Evolutionary conservation across 2,888 invertebrate species (phyloP).

Genomic region (Tenthredo livida): DNA sequence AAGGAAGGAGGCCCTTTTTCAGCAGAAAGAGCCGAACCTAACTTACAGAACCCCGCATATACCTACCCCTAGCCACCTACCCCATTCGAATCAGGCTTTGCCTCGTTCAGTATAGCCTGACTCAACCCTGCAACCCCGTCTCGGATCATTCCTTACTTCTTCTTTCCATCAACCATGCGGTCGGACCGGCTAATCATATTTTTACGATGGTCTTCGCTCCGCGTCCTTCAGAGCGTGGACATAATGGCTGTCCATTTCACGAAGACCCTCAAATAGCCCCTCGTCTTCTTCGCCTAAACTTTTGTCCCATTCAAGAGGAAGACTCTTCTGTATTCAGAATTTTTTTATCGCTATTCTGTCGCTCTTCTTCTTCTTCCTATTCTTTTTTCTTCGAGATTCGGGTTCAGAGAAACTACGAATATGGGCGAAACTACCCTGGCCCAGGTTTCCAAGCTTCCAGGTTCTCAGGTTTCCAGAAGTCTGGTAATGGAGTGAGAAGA

Average conservation of each 20-base stretch:
- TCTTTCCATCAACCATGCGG: conserved; percentile 8
- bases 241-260: conserved; percentile 40
- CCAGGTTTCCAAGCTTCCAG: neutral
- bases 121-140: neutral
- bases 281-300: conserved; percentile 4
- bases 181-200: conserved; percentile 41
- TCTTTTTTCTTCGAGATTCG: neutral
- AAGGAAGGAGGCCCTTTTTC: conserved; percentile 7
- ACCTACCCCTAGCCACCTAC: neutral
- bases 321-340: neutral
- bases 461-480: neutral
- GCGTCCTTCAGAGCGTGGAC: conserved; percentile 26
- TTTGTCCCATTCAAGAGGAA: neutral
- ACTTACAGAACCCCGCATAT: neutral
- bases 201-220: conserved; percentile 22
- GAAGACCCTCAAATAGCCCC: conserved; percentile 8
- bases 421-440: neutral
- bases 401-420: neutral
- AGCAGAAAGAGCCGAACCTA: neutral
- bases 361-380: neutral
- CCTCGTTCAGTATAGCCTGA: neutral
- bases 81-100: conserved; percentile 11
- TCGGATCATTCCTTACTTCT: neutral
- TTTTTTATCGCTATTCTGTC: neutral
- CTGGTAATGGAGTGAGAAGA: neutral